Conservation (phyloP, 2,888 invertebrate genomes). For the Xestia xanthographa region DNA sequence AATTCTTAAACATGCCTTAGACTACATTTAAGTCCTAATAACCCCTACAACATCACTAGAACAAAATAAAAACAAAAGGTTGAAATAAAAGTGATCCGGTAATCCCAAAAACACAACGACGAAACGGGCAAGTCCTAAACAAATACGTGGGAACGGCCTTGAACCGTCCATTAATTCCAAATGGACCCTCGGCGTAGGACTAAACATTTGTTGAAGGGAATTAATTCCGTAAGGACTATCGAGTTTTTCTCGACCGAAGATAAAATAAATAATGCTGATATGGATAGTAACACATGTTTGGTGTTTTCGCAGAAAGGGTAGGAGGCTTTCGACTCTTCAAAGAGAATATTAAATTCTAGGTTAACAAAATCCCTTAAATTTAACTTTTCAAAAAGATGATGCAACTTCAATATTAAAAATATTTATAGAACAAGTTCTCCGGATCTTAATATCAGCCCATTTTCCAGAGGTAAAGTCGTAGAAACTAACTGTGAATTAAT, state of each 20-base stretch:
- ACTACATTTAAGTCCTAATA: background rate
- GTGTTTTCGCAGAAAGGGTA: background rate
- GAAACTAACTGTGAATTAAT: background rate
- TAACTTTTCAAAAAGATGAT: background rate
- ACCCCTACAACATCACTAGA: constrained; percentile 26
- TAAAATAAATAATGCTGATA: constrained; percentile 48
- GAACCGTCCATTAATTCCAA: constrained; percentile 66
- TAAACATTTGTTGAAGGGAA: constrained; percentile 66
- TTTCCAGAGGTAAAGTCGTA: background rate
- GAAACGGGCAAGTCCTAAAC: constrained; percentile 62
- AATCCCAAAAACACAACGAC: constrained; percentile 64
- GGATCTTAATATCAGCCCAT: background rate
- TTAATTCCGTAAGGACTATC: constrained; percentile 63
- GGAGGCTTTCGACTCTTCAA: background rate
- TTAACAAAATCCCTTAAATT: background rate
- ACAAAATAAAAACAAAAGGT: constrained; percentile 51
- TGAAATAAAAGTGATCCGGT: constrained; percentile 61
- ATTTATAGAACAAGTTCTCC: background rate
- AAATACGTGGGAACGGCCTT: constrained; percentile 63
- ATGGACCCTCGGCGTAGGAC: constrained; percentile 62
- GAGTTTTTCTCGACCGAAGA: constrained; percentile 45
- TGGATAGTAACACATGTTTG: constrained; percentile 17
- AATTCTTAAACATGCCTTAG: background rate
- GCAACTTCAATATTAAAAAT: background rate
- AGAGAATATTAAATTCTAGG: background rate